Base-by-base conservation (phyloP, 53 echinoderm and acorn worm species). In the Echinometra lucunter region DNA sequence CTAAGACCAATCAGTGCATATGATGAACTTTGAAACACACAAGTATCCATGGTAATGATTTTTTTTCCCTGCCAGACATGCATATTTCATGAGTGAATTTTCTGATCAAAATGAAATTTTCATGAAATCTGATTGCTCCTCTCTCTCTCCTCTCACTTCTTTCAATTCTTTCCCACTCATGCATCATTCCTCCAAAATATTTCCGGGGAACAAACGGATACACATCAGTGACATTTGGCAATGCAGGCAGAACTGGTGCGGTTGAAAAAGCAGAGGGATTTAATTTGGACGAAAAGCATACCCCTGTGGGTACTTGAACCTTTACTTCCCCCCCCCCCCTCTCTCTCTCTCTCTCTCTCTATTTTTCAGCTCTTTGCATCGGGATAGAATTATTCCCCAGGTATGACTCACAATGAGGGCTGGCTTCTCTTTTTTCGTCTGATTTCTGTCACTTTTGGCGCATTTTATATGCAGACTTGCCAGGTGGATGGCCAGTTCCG, bases 281-380 rank as follows among this genome's bases (percentile, higher is more conserved):
- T 85, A 85, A 85, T 85, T 85, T 85, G 85, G 85, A 85, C 47
- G 85, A 85, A 74, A 85, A 85, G 85, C 85, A 85, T 85, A 85
- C 85, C 85, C 85, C 85, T 49, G 85, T 17, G 85, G 85, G 49
- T 28, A 47, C 53, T 28, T n/a, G 53, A 49, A 53, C 49, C 53
- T 47, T 49, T 85, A 49, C 49, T 85, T 85, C 21, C 49, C 6
- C 30, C 25, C 13, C 49, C 85, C 28, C 47, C 11, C 13, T 49
- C 49, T 47, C 85, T 35, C 49, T 16, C 30, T 49, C 13, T 85
- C 85, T 49, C 47, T 28, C 13, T 49, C 49, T 47, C 85, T 49
- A 28, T 3, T 85, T 81, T 85, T 85, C 85, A 85, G 85, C 85
- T 11, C 13, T 85, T 85, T 85, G 85, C 49, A 28, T 85, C 30